Base-by-base conservation (phyloP, 1,140 invertebrate genomes). In the Drosophila willistoni region DNA sequence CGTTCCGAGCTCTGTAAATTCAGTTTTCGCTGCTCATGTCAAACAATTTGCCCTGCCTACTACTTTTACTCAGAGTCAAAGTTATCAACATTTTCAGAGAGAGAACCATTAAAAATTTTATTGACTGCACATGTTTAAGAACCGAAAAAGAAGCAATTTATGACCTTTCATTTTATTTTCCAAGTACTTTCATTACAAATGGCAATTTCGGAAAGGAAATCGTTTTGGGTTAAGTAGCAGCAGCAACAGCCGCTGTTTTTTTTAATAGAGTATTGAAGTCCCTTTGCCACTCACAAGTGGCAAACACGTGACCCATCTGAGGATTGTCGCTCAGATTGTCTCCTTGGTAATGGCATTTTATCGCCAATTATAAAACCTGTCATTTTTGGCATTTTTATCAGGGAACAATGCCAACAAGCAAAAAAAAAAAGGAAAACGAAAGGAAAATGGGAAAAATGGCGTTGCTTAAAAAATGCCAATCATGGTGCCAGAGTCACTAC, bases 291-390 rank as follows among this genome's bases (percentile, higher is more conserved):
- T 7, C n/a, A 1, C 7, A 25, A 9, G 67, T 67, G 64, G 64
- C 57, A 47, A 61, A 81, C 81, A 85, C 81, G 81, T 85, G 69
- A 81, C 55, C 61, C 77, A 78, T 51, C 22, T 17, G 19, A 36
- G 64, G 64, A 41, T 44, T 57, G 17, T 12, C 44, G 41, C 62
- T 42, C 55, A 66, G 70, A 78, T 64, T 73, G 82, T 71, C 44
- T 61, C 64, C 76, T 79, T 72, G 83, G 71, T 84, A 87, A 84
- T 87, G 80, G 80, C 84, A 87, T 87, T 87, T 87, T 84, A 87
- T 80, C 80, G 77, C 71, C 84, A 87, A 89, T 89, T 89, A 87
- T 89, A 84, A 87, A 84, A 80, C 60, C 84, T 87, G 84, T 77
- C 84, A 89, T 71, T 83, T 77, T 72, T 34, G 55, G 68, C 71